phyloP scores from a whole-genome alignment of 2,888 invertebrate species.

The Spodoptera exigua region DNA sequence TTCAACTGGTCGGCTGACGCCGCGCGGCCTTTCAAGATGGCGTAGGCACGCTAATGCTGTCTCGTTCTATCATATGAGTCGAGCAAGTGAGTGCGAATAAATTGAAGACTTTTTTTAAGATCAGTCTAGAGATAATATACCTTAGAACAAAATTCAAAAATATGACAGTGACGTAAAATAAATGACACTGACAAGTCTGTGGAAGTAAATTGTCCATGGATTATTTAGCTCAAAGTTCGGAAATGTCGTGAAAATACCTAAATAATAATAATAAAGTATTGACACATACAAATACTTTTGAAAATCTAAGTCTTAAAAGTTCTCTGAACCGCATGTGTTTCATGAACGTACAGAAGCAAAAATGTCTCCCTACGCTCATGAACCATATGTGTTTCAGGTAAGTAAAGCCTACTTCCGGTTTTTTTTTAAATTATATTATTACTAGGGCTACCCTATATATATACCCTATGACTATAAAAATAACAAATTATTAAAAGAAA shows the following conservation, averaged over 20 bases:
- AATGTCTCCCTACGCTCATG: slow-evolving; percentile 31
- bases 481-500: not conserved
- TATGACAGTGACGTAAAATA: slow-evolving; percentile 19
- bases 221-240: slow-evolving; percentile 10
- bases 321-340: slow-evolving; percentile 27
- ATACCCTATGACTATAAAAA: slow-evolving; percentile 10
- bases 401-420: slow-evolving; percentile 8
- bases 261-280: slow-evolving; percentile 17
- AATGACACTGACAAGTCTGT: slow-evolving; percentile 22
- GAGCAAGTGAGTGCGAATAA: too few relatives aligned
- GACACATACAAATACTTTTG: slow-evolving; percentile 15
- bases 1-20: too few relatives aligned
- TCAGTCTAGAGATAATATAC: too few relatives aligned
- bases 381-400: slow-evolving; percentile 28
- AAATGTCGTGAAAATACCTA: slow-evolving; percentile 12
- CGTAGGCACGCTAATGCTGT: too few relatives aligned
- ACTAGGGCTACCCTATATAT: too few relatives aligned
- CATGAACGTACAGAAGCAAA: slow-evolving; percentile 38
- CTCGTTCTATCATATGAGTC: too few relatives aligned
- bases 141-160: slow-evolving; percentile 23
- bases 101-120: too few relatives aligned
- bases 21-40: too few relatives aligned
- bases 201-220: slow-evolving; percentile 13
- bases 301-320: slow-evolving; percentile 20
- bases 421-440: too few relatives aligned